Evolutionary conservation across 1,140 invertebrate species (phyloP), one percentile per base, ranked within the genome.

Genomic region (Zaprionus africanus): DNA sequence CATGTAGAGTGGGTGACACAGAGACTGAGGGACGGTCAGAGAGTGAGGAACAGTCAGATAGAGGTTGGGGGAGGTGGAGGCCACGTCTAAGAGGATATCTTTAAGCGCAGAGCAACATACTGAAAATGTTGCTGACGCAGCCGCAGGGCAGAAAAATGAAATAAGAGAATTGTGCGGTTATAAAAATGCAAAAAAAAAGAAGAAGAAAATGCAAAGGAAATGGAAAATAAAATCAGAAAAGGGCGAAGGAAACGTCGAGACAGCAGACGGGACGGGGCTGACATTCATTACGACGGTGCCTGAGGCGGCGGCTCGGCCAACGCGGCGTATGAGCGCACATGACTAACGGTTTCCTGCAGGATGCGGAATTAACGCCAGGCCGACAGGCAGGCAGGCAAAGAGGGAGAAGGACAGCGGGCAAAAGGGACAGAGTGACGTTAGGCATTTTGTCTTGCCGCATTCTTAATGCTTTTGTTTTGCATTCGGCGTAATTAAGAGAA

Each of bases 401-500:
- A 15, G 38, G 15, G 38, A n/a, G 38, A 4, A 5, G 38, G 38
- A 15, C 34, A 2, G 11, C 12, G 38, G 5, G 38, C 5, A 2
- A 34, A 2, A 11, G 31, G 7, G 4, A 15, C 31, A 9, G 0
- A 15, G 1, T 4, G 6, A 46, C 41, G 62, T 68, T 64, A 41
- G 12, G n/a, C 58, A 54, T 53, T 57, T 56, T 64, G 26, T 56
- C 57, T 64, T 63, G 53, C 54, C 66, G 77, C 74, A 87, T 81
- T 88, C 83, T 83, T 76, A 80, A 88, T 88, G 78, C 73, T 36
- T 78, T 78, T 78, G 62, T 78, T 68, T 65, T 74, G 58, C 84
- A 88, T 90, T 79, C 59, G 66, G 72, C 56, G 73, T 90, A 90
- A 90, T 90, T 90, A 90, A 81, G 85, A 84, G 77, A 77, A 84